Percentiles rank a stretch among this genome's conserved stretches.
These are phyloP conservation scores for Caerostris darwini DNA, from an alignment of 1,140 invertebrate species.

Conservation along the genomic window DNA sequence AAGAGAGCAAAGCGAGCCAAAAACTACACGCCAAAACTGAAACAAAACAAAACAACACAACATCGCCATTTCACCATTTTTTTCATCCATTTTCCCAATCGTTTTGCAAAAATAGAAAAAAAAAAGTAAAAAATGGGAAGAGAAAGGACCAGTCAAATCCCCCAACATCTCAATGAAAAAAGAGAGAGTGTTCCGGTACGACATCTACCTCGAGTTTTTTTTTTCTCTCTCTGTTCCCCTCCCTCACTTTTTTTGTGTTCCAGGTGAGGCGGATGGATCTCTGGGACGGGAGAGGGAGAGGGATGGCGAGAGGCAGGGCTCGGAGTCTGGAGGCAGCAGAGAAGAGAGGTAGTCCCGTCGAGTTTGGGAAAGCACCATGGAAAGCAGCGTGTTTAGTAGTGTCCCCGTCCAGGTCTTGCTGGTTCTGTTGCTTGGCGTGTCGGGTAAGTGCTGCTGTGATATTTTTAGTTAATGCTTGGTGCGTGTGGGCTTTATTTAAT, in stretches of 20 bases:
- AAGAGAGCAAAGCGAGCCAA: too few species aligned
- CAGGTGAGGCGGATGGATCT: conserved; percentile 40
- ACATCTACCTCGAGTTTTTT: conserved; percentile 57
- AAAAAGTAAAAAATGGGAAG: background rate
- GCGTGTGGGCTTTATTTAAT: too few species aligned
- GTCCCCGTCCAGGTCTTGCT: background rate
- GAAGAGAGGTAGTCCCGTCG: background rate
- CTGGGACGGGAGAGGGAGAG: conserved; percentile 37
- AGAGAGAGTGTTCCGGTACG: conserved; percentile 21
- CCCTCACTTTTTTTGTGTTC: conserved; percentile 30
- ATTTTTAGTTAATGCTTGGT: conserved; percentile 2
- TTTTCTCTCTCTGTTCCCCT: background rate
- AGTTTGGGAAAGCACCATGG: conserved; percentile 22
- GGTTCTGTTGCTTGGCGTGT: background rate
- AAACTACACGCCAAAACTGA: too few species aligned
- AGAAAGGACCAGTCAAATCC: too few species aligned
- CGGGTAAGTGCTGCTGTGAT: background rate
- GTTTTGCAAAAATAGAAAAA: background rate
- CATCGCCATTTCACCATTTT: background rate
- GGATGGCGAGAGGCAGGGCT: conserved; percentile 14
- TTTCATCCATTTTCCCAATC: background rate
- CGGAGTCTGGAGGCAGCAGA: too few species aligned
- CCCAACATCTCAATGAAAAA: conserved; percentile 46
- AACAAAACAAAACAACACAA: background rate
- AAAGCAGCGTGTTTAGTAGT: background rate